Percentiles rank a stretch among this genome's conserved stretches.
Evolutionary conservation across 2,113 vertebrate genomes (phyloP).

Genomic region (Etheostoma spectabile): DNA sequence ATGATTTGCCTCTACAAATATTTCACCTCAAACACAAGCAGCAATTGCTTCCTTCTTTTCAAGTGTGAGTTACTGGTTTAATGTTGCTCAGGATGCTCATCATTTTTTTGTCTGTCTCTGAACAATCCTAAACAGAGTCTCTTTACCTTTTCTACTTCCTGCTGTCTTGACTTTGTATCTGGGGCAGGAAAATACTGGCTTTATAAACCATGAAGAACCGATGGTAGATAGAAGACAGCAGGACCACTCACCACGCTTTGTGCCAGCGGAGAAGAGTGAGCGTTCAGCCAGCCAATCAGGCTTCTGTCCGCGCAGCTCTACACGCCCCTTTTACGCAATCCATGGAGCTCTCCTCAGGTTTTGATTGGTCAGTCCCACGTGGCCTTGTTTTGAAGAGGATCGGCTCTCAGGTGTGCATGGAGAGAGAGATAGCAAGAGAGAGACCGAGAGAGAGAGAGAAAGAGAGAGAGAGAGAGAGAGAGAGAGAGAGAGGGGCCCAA

Average conservation of each 20-base stretch:
- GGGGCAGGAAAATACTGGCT: not conserved
- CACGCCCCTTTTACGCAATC: constrained; percentile 42
- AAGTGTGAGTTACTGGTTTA: not conserved
- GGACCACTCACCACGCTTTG: constrained; percentile 1
- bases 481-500: not conserved
- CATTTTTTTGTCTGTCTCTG: not conserved
- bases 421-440: not conserved
- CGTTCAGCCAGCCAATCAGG: constrained; percentile 65
- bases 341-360: not conserved
- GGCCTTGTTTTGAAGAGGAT: constrained; percentile 51
- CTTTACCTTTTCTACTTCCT: not conserved
- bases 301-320: constrained; percentile 53
- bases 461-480: constrained; percentile 18
- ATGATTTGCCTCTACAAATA: constrained; percentile 33
- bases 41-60: constrained; percentile 31
- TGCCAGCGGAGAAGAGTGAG: constrained; percentile 16
- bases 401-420: constrained; percentile 54
- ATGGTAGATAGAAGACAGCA: not conserved
- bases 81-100: not conserved
- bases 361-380: constrained; percentile 73
- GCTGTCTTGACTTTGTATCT: constrained; percentile 12
- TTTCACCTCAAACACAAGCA: constrained; percentile 16
- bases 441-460: constrained; percentile 26
- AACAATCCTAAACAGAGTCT: too few relatives aligned
- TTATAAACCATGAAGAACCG: constrained; percentile 12